Percentiles rank a stretch among this genome's conserved stretches.
Evolutionary conservation across 2,113 vertebrate genomes (phyloP).

Genomic region (Prietella phreatophila): DNA sequence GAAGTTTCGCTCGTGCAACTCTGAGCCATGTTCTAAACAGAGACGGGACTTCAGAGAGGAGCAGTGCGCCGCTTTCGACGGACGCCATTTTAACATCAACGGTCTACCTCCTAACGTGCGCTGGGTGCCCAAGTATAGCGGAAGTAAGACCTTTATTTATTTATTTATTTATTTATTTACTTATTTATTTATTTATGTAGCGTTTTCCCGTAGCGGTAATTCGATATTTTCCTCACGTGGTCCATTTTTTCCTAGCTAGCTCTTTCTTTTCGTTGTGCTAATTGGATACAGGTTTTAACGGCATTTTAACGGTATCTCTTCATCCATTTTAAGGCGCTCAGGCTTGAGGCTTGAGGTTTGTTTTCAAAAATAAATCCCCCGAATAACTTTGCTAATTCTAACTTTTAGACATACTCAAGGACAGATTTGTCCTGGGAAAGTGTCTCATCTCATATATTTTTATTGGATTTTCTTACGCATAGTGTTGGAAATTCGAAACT

Average conservation of each 20-base stretch:
- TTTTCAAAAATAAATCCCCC: not conserved
- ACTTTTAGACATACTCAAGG: not conserved
- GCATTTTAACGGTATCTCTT: not conserved
- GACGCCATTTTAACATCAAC: constrained; percentile 98
- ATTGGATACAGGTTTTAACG: not conserved
- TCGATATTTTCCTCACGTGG: no score
- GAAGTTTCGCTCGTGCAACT: constrained; percentile 98
- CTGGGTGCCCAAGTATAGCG: constrained; percentile 98
- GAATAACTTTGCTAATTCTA: not conserved
- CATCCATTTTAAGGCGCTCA: not conserved
- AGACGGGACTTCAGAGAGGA: constrained; percentile 94
- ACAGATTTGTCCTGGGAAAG: no score
- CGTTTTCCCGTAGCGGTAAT: not conserved
- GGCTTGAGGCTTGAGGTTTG: not conserved
- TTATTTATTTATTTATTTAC: not conserved
- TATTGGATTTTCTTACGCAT: no score
- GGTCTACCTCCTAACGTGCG: constrained; percentile 91
- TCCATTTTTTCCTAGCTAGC: not conserved
- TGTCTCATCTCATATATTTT: no score
- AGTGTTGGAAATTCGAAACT: not conserved
- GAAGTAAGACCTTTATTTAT: constrained; percentile 76
- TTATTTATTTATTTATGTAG: no score
- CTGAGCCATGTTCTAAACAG: constrained; percentile 87
- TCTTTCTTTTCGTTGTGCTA: not conserved
- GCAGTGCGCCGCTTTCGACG: constrained; percentile 89